phyloP scores from a whole-genome alignment of 2,113 vertebrate species.

The Montifringilla adamsi region DNA sequence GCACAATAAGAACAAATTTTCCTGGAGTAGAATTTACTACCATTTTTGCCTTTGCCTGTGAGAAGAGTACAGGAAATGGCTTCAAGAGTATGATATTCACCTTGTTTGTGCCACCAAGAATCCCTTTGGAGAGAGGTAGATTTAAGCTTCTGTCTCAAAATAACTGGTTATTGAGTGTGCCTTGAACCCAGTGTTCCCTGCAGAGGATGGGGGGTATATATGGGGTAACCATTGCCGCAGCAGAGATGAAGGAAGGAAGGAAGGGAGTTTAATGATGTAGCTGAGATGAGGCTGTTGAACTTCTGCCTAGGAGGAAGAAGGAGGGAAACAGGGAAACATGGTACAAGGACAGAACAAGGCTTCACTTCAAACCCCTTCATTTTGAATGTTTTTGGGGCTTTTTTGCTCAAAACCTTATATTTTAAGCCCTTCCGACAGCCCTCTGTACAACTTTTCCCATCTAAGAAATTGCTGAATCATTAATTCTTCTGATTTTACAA shows the following conservation, averaged over 20 bases:
- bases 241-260: not conserved
- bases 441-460: not conserved
- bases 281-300: not conserved
- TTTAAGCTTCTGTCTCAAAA: not conserved
- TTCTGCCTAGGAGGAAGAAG: not conserved
- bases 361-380: not conserved
- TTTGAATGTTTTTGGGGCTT: not conserved
- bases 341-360: not conserved
- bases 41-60: not conserved
- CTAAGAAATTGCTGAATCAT: not conserved
- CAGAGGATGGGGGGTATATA: not conserved
- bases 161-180: not conserved
- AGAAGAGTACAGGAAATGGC: not conserved
- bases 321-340: not conserved
- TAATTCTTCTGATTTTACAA: not conserved
- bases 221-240: rapidly evolving
- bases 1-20: not conserved
- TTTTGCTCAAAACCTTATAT: not conserved
- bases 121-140: not conserved
- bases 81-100: not conserved
- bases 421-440: not conserved
- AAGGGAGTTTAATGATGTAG: not conserved
- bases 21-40: not conserved
- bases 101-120: not conserved
- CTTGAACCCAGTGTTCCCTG: not conserved